Evolutionary conservation across 2,888 invertebrate species (phyloP).

Genomic region (Ashinkailepas kermadecensis): DNA sequence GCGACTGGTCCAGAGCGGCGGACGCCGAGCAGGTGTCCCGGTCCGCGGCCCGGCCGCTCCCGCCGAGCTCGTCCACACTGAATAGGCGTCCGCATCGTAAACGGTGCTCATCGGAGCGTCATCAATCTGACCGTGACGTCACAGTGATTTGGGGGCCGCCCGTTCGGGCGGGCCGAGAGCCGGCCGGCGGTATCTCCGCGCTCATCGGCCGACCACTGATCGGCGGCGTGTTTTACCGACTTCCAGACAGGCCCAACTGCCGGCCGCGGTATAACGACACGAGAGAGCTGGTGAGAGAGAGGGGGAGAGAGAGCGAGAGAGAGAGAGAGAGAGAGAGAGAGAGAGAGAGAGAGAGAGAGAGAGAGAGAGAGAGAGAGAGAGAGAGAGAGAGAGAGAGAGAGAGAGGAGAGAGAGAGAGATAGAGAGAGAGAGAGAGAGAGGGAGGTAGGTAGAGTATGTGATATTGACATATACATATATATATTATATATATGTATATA

Average conservation of each 20-base stretch:
- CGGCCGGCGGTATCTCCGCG: neutral
- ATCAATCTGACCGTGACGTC: slow-evolving; percentile 15
- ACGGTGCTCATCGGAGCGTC: slow-evolving; percentile 10
- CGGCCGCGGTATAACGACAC: neutral
- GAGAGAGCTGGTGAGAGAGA: neutral
- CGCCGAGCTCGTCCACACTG: neutral
- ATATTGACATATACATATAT: too few species aligned
- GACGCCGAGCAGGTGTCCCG: neutral
- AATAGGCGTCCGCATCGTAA: slow-evolving; percentile 10
- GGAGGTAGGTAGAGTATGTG: too few species aligned
- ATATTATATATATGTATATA: too few species aligned
- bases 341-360: neutral
- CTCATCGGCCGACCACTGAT: neutral
- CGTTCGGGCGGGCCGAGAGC: neutral
- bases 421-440: slow-evolving; percentile 4
- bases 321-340: neutral
- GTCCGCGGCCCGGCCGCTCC: too few species aligned
- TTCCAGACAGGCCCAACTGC: neutral
- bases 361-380: neutral
- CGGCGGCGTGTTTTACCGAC: slow-evolving; percentile 14
- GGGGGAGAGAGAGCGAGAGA: too few species aligned
- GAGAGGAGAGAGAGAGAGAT: too few species aligned
- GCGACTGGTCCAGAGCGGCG: too few species aligned
- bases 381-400: neutral
- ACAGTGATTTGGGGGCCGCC: neutral